Evolutionary conservation across 23 tunicate genomes (phyloP), one percentile per base, ranked within the genome.

Genomic region (Ciona savignyi): DNA sequence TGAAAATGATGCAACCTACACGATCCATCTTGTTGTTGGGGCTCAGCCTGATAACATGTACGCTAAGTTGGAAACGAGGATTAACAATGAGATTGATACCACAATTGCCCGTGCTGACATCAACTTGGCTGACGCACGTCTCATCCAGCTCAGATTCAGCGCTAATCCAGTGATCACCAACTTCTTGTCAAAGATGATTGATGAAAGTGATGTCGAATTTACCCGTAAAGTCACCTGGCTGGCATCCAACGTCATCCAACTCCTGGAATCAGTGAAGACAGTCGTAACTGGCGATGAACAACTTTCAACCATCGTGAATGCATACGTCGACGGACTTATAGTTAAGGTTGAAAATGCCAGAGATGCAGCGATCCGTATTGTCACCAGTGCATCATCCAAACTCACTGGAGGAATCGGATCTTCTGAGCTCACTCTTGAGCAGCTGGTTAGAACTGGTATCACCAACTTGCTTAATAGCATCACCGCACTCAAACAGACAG

Each of bases 211-310:
- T 33, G 62, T 70, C 30, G 96, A 88, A 60, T 24, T 85, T 29
- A 51, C 81, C 25, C 80, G 81, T 27, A 88, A 88, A 66, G 68
- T 88, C 33, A 78, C 65, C 70, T 65, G 77, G 83, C 32, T 77
- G 2, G 79, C 96, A 25, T 83, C 81, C 51, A 23, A 68, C 30
- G 27, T 82, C 28, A 68, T 81, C 3, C 74, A 82, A 34, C 28
- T 65, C 33, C 62, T 88, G 56, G 23, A 35, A 29, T 51, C 83
- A 20, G 51, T 82, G 26, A 77, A 83, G 34, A 64, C 81, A 28
- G 62, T 75, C 27, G 81, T 83, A 1, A 42, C 66, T 22, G 97
- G 85, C 33, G 71, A 63, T 24, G 78, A 83, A 1, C 19, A 51
- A 22, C 71, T 78, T 27, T 66, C 73, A 67, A 48, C 35, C 22